phyloP scores from a whole-genome alignment of 1,140 invertebrate genomes.

The Ditylenchus dipsaci region DNA sequence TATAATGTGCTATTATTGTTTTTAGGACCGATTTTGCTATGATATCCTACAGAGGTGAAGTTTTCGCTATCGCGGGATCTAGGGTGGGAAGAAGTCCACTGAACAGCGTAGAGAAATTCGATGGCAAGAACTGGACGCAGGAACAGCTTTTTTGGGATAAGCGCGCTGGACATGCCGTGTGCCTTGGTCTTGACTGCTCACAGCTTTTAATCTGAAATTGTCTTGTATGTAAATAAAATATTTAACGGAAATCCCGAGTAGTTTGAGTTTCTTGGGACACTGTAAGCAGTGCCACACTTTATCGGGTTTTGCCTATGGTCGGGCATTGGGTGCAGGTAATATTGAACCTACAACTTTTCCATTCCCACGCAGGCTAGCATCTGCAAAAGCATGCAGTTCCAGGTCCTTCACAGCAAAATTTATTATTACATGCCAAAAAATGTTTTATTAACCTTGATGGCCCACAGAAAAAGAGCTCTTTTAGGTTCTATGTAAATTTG shows the following conservation, averaged over 20 bases:
- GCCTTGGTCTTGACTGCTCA: no score
- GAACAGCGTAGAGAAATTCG: not conserved
- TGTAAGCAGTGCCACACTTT: no score
- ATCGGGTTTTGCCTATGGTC: no score
- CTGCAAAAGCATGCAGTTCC: conserved; percentile 76
- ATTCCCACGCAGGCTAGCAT: conserved; percentile 76
- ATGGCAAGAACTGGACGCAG: not conserved
- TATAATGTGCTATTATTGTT: not conserved
- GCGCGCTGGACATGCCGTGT: no score
- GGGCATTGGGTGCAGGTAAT: no score
- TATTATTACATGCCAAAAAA: no score
- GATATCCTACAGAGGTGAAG: not conserved
- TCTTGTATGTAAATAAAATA: no score
- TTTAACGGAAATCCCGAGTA: no score
- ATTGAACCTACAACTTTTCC: no score
- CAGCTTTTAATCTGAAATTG: no score
- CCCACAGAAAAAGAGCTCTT: conserved; percentile 76
- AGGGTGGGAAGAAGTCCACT: not conserved
- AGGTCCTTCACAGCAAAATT: conserved; percentile 62
- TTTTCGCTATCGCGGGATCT: not conserved
- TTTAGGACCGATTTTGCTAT: not conserved
- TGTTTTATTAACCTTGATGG: conserved; percentile 71
- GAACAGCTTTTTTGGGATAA: no score
- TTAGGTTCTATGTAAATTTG: conserved; percentile 83
- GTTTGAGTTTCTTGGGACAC: no score